Evolutionary conservation across 2,888 invertebrate species (phyloP).

Genomic region (Erebia ligea): DNA sequence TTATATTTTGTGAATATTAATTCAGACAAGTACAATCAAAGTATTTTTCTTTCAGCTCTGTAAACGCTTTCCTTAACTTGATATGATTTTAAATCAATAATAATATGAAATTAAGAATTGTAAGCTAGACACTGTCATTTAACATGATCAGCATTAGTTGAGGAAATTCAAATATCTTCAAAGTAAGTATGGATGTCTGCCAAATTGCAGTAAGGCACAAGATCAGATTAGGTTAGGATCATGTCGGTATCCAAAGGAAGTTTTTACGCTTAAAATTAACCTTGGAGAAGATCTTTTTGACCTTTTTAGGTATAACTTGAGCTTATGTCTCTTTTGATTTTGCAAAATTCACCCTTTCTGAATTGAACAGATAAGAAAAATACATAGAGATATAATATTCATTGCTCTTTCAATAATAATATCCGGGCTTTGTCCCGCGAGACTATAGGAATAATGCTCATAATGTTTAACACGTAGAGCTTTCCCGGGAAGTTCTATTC

Average conservation of each 20-base stretch:
- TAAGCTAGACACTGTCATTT: slow-evolving; percentile 6
- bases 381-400: not conserved
- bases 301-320: not conserved
- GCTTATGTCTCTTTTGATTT: not conserved
- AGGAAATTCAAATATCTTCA: slow-evolving; percentile 5
- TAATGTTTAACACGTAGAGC: no score
- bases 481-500: no score
- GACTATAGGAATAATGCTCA: no score
- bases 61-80: no score
- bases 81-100: no score
- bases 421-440: no score
- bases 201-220: slow-evolving; percentile 8
- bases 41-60: no score
- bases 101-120: not conserved
- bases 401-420: not conserved
- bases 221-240: slow-evolving; percentile 4
- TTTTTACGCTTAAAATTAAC: not conserved
- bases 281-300: not conserved
- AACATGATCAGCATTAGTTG: slow-evolving; percentile 4
- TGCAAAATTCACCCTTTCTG: not conserved
- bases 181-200: slow-evolving; percentile 14
- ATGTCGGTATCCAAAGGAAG: not conserved
- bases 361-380: not conserved
- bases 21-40: no score
- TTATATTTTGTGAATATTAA: no score